Evolutionary conservation across 2,797 vertebrate species (phyloP), one percentile per base, ranked within the genome.

Genomic region (Pseudochaenichthys georgianus): DNA sequence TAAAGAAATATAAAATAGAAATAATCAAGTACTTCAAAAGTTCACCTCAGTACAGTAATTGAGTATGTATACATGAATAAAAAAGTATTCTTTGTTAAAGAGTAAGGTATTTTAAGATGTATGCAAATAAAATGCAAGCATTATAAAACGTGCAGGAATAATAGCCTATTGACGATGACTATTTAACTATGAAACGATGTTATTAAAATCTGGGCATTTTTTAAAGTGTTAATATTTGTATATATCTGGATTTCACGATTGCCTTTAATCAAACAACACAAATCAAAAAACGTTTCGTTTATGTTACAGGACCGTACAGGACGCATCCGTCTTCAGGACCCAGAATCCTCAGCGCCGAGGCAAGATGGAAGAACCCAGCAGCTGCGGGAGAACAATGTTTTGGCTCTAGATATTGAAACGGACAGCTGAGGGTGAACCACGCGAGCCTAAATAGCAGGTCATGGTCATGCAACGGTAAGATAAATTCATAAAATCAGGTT

Each of bases 341-440:
- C 95, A 96, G 73, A 96, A 94, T 95, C 80, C 95, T 70, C 79
- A 83, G 95, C 95, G 95, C 89, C 67, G 83, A 92, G 90, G 80
- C 93, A 96, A 95, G 92, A 96, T 96, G 95, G 95, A 95, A 92
- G 95, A 94, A 81, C 89, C 85, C 94, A 93, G 95, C 92, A 91
- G 93, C 93, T 93, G 94, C 91, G 75, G 86, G 94, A 94, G 93
- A 94, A 95, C 94, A 95, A 94, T 95, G 92, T 95, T 95, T 94
- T 88, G 95, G 88, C 90, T 94, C 64, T 95, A 93, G 92, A 86
- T 72, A 66, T 58, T 38, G 66, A 91, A 92, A 87, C 81, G 85
- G 77, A 88, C 87, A 46, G 83, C 85, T 69, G 84, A 88, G 82
- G 88, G 77, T 65, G 69, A 88, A 87, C 73, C 59, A 85, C 62